A percentile compares a stretch with the other conserved stretches of the same genome.
Evolutionary conservation across 2,113 vertebrate genomes (phyloP).

Genomic region (Chauna torquata): DNA sequence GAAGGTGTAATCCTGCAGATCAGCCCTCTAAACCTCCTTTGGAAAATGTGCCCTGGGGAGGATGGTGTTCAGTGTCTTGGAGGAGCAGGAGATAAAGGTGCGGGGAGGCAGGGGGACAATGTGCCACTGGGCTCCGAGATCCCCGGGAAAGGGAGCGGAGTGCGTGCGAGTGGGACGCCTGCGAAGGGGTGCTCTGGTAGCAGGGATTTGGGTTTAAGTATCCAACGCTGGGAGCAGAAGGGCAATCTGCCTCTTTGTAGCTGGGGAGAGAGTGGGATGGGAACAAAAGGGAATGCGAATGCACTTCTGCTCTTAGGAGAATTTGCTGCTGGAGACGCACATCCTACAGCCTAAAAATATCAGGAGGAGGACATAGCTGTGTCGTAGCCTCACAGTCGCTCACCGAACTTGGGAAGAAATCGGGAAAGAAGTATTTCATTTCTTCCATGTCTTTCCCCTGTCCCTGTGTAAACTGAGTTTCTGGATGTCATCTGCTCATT

Average conservation of each 20-base stretch:
- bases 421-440: background rate
- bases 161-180: background rate
- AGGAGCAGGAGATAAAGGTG: background rate
- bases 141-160: background rate
- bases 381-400: accelerated
- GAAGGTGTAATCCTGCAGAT: background rate
- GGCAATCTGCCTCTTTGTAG: background rate
- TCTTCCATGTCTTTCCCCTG: background rate
- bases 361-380: background rate
- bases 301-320: background rate
- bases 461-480: background rate
- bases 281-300: constrained; percentile 26
- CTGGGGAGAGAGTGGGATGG: background rate
- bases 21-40: background rate
- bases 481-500: background rate
- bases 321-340: background rate
- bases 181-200: background rate
- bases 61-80: background rate
- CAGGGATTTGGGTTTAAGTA: background rate
- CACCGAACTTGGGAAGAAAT: background rate
- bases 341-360: background rate
- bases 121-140: background rate
- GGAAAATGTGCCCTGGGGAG: background rate
- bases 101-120: background rate
- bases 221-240: accelerated